These are phyloP conservation scores for Phocides pigmalion DNA, from an alignment of 1,140 invertebrate genomes.

Conservation along the genomic window DNA sequence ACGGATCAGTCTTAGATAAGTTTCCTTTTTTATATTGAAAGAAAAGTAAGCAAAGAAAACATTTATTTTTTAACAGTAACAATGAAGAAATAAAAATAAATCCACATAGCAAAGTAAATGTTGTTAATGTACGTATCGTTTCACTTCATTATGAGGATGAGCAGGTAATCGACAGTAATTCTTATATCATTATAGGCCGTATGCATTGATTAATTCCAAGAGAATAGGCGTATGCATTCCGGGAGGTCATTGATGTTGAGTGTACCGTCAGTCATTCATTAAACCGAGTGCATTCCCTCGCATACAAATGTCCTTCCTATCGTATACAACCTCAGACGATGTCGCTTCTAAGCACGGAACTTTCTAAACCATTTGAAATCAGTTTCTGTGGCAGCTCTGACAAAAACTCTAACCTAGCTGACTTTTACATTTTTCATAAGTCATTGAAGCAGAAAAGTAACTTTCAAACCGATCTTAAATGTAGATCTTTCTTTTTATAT, in stretches of 20 bases:
- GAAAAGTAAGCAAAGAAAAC: too few species aligned
- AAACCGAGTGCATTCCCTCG: constrained; percentile 50
- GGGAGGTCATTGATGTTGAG: constrained; percentile 44
- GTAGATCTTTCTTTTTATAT: not conserved
- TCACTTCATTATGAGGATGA: not conserved
- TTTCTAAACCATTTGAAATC: constrained; percentile 38
- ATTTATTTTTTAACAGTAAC: too few species aligned
- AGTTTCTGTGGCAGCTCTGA: constrained; percentile 23
- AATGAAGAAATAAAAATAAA: too few species aligned
- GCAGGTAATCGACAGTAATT: not conserved
- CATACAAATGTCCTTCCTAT: constrained; percentile 58
- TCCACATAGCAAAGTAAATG: too few species aligned
- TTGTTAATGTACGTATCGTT: too few species aligned
- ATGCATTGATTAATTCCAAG: constrained; percentile 39
- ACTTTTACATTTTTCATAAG: constrained; percentile 29
- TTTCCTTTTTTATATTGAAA: not conserved
- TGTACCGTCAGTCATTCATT: constrained; percentile 59
- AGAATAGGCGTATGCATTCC: constrained; percentile 46
- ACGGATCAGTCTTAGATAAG: not conserved
- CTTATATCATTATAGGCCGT: not conserved
- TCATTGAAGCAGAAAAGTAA: constrained; percentile 21
- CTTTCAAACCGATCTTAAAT: constrained; percentile 14
- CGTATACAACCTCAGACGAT: constrained; percentile 27
- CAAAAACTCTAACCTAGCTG: constrained; percentile 23
- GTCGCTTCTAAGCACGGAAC: constrained; percentile 25